phyloP scores from a whole-genome alignment of 2,113 vertebrate species.

The Xyliphius kryptos region DNA sequence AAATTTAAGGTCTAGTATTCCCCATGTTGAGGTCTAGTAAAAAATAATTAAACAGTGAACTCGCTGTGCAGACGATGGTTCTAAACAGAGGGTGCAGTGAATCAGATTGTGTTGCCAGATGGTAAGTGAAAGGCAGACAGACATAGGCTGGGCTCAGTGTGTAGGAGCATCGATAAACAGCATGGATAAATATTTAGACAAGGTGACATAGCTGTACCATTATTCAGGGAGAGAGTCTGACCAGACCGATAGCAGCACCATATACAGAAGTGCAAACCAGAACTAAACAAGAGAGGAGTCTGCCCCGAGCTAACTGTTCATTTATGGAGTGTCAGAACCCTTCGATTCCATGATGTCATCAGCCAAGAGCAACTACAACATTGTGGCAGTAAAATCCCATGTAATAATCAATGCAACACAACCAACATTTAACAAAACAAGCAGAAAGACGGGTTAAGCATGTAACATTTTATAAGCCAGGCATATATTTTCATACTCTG shows the following conservation, averaged over 20 bases:
- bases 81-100: background rate
- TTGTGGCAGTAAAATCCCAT: slow-evolving; percentile 14
- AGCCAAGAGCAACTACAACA: slow-evolving; percentile 30
- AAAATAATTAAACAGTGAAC: too few relatives aligned
- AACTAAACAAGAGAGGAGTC: slow-evolving; percentile 3
- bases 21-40: too few relatives aligned
- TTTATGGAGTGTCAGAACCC: slow-evolving; percentile 40
- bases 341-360: slow-evolving; percentile 45
- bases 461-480: background rate
- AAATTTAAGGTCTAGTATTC: too few relatives aligned
- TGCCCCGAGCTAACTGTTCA: slow-evolving; percentile 29
- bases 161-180: slow-evolving; percentile 44
- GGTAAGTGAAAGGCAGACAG: background rate
- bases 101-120: background rate
- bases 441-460: background rate
- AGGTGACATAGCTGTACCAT: slow-evolving; percentile 37
- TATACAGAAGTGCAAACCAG: slow-evolving; percentile 45
- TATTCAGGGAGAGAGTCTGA: slow-evolving; percentile 26
- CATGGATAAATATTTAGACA: slow-evolving; percentile 47
- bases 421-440: slow-evolving; percentile 5
- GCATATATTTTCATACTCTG: slow-evolving; percentile 18
- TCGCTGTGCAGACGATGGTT: too few relatives aligned
- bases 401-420: slow-evolving; percentile 19
- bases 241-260: slow-evolving; percentile 33
- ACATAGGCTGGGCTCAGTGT: background rate